Conservation (phyloP, 2,113 vertebrate species). For the Dicaeum eximium region DNA sequence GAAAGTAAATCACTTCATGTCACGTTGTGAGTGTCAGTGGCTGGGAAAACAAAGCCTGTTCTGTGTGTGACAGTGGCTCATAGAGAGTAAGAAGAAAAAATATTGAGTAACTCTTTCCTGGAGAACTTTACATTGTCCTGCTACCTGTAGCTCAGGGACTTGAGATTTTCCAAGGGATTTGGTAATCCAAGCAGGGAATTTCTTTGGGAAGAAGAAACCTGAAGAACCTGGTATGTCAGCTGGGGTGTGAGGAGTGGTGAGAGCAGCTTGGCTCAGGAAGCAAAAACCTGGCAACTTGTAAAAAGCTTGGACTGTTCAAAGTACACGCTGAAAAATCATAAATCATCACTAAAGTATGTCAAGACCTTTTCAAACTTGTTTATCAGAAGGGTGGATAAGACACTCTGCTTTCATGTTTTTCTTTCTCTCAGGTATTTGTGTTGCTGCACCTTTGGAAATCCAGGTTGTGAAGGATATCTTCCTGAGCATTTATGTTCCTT, state of each 20-base stretch:
- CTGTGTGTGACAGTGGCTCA: not conserved
- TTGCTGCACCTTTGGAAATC: conserved; percentile 75
- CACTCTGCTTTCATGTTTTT: not conserved
- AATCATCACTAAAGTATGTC: not conserved
- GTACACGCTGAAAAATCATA: not conserved
- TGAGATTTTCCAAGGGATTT: not conserved
- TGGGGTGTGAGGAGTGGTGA: not conserved
- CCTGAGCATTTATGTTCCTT: conserved; percentile 83
- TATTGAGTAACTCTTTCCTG: not conserved
- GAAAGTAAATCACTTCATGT: not conserved
- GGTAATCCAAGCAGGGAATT: not conserved
- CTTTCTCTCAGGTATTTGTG: conserved; percentile 82
- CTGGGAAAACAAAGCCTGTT: not conserved
- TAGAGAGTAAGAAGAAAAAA: not conserved
- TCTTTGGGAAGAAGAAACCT: not conserved
- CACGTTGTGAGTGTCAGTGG: not conserved
- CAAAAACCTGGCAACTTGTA: not conserved
- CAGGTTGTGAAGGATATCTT: conserved; percentile 79
- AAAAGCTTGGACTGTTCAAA: not conserved
- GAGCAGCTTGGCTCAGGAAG: not conserved
- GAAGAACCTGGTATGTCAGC: not conserved
- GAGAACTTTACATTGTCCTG: not conserved
- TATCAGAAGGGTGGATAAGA: not conserved
- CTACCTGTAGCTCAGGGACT: not conserved
- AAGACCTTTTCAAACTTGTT: not conserved